Evolutionary conservation across 2,888 invertebrate species (phyloP).

Genomic region (Cheilosia grossa): DNA sequence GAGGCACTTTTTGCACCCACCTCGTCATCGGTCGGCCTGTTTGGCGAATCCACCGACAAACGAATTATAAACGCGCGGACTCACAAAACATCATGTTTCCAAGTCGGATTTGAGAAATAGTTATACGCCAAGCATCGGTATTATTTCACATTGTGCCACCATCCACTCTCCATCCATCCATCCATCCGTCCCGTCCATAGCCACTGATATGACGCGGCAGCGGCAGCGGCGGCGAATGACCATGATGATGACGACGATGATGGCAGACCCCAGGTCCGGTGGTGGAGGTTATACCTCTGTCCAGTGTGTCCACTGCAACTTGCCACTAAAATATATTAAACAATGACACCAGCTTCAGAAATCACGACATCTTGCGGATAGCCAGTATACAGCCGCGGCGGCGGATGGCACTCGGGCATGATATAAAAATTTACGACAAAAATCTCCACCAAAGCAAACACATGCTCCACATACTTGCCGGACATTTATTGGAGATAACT

Average conservation of each 20-base stretch:
- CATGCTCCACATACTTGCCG: constrained; percentile 83
- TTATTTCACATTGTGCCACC: constrained; percentile 73
- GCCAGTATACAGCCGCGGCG: constrained; percentile 31
- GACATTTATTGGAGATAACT: constrained; percentile 84
- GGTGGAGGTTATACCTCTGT: constrained; percentile 20
- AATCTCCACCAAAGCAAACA: constrained; percentile 83
- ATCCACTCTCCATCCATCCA: constrained; percentile 63
- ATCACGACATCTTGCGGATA: constrained; percentile 64
- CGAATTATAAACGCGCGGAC: constrained; percentile 75
- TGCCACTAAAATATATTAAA: constrained; percentile 72
- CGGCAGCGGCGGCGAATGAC: constrained; percentile 26
- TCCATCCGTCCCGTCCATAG: constrained; percentile 54
- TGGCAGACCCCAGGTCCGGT: constrained; percentile 41
- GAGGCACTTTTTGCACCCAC: constrained; percentile 77
- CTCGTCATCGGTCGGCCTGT: constrained; percentile 75
- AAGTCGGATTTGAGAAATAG: constrained; percentile 73
- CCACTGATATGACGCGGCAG: constrained; percentile 71
- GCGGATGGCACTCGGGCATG: constrained; percentile 59
- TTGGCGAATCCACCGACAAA: constrained; percentile 75
- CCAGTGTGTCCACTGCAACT: constrained; percentile 47
- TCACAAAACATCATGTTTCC: constrained; percentile 73
- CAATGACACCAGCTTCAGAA: constrained; percentile 74
- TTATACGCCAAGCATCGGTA: constrained; percentile 68
- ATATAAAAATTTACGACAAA: constrained; percentile 81
- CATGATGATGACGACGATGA: constrained; percentile 56